Evolutionary conservation across 2,797 vertebrate species (phyloP).

Genomic region (Borostomias antarcticus): DNA sequence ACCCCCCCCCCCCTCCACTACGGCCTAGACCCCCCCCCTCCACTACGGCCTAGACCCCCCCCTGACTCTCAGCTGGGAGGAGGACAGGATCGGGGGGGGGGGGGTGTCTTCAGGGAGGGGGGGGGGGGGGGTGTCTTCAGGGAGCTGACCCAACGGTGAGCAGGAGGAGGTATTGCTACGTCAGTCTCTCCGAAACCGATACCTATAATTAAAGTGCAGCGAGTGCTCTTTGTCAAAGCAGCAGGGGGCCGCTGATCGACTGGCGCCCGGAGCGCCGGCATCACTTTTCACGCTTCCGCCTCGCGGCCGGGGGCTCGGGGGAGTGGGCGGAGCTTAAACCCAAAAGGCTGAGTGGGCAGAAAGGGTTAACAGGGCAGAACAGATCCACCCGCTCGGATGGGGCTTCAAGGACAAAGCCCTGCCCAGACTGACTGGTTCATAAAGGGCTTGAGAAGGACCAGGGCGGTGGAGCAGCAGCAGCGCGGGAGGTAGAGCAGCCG

Average conservation of each 20-base stretch:
- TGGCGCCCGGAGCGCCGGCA: neutral
- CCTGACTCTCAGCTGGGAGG: too few species aligned
- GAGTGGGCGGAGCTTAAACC: neutral
- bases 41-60: too few species aligned
- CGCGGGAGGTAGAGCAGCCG: neutral
- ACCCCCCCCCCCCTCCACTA: too few species aligned
- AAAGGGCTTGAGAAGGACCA: conserved; percentile 1
- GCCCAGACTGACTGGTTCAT: neutral
- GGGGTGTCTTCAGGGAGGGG: neutral
- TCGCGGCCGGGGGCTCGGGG: too few species aligned
- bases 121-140: conserved; percentile 13
- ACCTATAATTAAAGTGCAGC: conserved; percentile 53
- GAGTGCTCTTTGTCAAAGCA: conserved; percentile 48
- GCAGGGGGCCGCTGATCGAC: conserved; percentile 19
- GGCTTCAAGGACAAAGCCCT: neutral
- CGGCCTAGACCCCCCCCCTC: too few species aligned
- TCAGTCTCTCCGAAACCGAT: conserved; percentile 42
- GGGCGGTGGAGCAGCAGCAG: too few species aligned
- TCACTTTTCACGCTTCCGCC: neutral
- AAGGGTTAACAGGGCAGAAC: neutral
- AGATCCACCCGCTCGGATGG: neutral
- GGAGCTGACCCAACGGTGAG: conserved; percentile 48
- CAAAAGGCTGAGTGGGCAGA: too few species aligned
- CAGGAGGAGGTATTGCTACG: conserved; percentile 40
- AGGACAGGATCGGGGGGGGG: neutral